These are phyloP conservation scores for Danio rerio DNA, from an alignment of 2,113 vertebrate species.

Conservation along the genomic window GRCz12tu NC_133184.1:32342001-32342500, in stretches of 20 bases:
- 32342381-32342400: background rate
- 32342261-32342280: conserved; percentile 76
- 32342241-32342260: conserved; percentile 77
- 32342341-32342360: conserved; percentile 20
- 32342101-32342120: conserved; percentile 87
- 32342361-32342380: background rate
- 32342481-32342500: no score
- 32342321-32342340: conserved; percentile 19
- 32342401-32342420: background rate
- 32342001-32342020: conserved; percentile 69
- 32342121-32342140: conserved; percentile 86
- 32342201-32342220: conserved; percentile 80
- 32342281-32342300: conserved; percentile 70
- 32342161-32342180: conserved; percentile 90
- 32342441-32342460: background rate
- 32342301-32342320: conserved; percentile 22
- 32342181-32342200: conserved; percentile 84
- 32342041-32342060: conserved; percentile 68
- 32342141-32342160: conserved; percentile 98
- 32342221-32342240: conserved; percentile 75
- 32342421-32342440: background rate
- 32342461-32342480: no score
- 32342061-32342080: conserved; percentile 75
- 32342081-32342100: conserved; percentile 87
- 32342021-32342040: conserved; percentile 67